Conservation (phyloP, 2,797 vertebrate genomes). For the Cossypha polioptera region DNA sequence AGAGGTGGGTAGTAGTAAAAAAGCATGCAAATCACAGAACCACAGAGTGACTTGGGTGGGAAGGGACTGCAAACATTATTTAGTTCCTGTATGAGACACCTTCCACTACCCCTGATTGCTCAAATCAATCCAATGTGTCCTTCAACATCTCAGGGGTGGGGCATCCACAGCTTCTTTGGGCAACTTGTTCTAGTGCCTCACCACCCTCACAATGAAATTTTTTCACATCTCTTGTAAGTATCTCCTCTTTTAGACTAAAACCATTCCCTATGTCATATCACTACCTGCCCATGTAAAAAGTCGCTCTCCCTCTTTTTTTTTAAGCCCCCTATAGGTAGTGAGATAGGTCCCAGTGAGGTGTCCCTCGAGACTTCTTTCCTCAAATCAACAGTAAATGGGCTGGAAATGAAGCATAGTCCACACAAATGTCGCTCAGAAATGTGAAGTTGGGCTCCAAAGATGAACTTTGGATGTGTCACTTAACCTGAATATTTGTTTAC, state of each 20-base stretch:
- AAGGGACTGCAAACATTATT: neutral
- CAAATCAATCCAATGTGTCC: neutral
- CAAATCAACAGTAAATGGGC: neutral
- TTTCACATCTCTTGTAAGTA: neutral
- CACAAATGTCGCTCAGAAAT: neutral
- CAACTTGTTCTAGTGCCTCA: neutral
- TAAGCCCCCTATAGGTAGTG: too few relatives aligned
- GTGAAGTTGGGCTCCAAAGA: neutral
- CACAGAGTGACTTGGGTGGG: too few relatives aligned
- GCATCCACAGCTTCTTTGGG: neutral
- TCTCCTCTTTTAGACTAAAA: neutral
- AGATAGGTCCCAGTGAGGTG: neutral
- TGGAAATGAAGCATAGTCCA: neutral
- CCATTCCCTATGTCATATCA: too few relatives aligned
- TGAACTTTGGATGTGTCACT: neutral
- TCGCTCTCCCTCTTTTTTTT: too few relatives aligned
- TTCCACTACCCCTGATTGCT: neutral
- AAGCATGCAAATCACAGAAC: neutral
- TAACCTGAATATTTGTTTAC: neutral
- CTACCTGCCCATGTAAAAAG: neutral
- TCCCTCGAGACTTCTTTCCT: neutral
- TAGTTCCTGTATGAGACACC: neutral
- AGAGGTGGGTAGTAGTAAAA: neutral
- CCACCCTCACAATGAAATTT: rapidly evolving
- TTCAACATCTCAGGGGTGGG: too few relatives aligned